Conservation (phyloP, 2,888 invertebrate species). For the Euphydryas editha region DNA sequence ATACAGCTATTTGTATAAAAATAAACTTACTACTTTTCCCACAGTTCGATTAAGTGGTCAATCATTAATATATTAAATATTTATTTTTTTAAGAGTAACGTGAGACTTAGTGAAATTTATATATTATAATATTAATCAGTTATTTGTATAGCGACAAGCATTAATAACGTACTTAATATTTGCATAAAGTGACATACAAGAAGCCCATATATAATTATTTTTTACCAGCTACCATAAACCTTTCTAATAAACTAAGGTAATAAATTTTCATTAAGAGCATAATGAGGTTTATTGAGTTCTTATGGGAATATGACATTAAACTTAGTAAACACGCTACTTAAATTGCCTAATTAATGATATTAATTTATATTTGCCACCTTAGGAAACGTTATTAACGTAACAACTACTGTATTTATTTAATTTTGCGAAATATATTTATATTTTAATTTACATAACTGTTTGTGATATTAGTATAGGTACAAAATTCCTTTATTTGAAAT, state of each 20-base stretch:
- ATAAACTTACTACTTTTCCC: constrained; percentile 10
- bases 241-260: constrained; percentile 12
- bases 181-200: constrained; percentile 26
- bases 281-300: constrained; percentile 8
- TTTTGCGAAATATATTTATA: background rate
- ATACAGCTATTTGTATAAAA: background rate
- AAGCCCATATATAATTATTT: constrained; percentile 19
- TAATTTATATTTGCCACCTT: constrained; percentile 20
- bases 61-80: constrained; percentile 6
- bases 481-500: too few species aligned
- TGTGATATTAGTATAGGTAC: too few species aligned
- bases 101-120: constrained; percentile 10
- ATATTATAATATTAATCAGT: constrained; percentile 13
- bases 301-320: constrained; percentile 7
- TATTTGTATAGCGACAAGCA: constrained; percentile 12
- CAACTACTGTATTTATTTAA: background rate
- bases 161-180: constrained; percentile 29
- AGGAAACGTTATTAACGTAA: background rate
- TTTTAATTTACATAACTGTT: background rate
- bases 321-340: constrained; percentile 16
- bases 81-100: constrained; percentile 10
- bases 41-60: constrained; percentile 1
- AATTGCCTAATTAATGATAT: constrained; percentile 22
- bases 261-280: constrained; percentile 27
- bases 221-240: background rate